Evolutionary conservation across 2,113 vertebrate genomes (phyloP), one percentile per base, ranked within the genome.

Genomic region (Accipiter cooperii): DNA sequence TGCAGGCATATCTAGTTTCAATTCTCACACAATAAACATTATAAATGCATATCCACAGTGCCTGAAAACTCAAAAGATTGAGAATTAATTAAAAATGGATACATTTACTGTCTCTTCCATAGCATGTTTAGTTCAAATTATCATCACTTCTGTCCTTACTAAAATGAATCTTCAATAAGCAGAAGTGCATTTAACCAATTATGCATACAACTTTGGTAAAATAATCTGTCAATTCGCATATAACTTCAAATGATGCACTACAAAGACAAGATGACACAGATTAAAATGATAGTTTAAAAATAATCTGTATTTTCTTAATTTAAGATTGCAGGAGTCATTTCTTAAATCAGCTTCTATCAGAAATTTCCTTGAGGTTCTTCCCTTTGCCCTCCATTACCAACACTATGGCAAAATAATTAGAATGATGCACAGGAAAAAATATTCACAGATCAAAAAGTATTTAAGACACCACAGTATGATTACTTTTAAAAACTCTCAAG

Each of bases 1-100:
- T 73, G 81, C 77, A 97, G 69, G 84, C 64, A 54, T 60, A 76
- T 73, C 89, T 95, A 84, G 85, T 84, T 91, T 63, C 81, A 89
- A 33, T 49, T 74, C 75, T 70, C 36, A 69, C 84, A 95, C 61
- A 89, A 84, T 54, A 93, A 93, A 94, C 66, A 73, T 40, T 26
- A 85, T 54, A 89, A 84, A 79, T 64, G 28, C 92, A 82, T 20
- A 68, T 29, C 65, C 66, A 76, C 54, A 24, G 61, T 21, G 69
- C 61, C 80, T 63, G 65, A 68, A 91, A 82, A 54, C 42, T 55
- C 79, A 55, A 65, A 77, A 74, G 79, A 80, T 0, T 15, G 38
- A 60, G 68, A 86, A 74, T 55, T 75, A 57, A 91, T 55, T 75
- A 57, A 92, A 77, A 92, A 63, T 52, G 6, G 17, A 77, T 8